These are phyloP conservation scores for Sesamia inferens DNA, from an alignment of 2,888 invertebrate species.

Conservation along the genomic window DNA sequence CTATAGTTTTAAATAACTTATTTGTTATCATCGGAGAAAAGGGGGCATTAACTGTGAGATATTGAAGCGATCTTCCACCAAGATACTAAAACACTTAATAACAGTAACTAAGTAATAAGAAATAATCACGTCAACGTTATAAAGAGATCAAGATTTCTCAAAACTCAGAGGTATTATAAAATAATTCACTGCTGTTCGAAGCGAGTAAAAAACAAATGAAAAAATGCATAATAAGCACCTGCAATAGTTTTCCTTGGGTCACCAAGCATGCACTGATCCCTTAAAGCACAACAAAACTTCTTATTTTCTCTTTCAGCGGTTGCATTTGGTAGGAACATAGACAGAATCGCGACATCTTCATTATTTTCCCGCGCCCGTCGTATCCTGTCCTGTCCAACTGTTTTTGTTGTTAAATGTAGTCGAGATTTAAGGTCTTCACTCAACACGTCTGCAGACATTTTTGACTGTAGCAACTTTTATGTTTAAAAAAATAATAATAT, in stretches of 20 bases:
- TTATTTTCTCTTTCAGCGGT: conserved; percentile 92
- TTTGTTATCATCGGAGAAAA: conserved; percentile 28
- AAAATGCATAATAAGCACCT: conserved; percentile 89
- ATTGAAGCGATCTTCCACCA: conserved; percentile 8
- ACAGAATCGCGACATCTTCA: conserved; percentile 96
- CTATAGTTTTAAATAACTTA: conserved; percentile 1
- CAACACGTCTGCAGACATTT: conserved; percentile 94
- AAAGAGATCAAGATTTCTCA: conserved; percentile 11
- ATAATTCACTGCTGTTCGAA: conserved; percentile 3
- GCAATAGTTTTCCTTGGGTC: conserved; percentile 94
- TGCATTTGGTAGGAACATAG: conserved; percentile 94
- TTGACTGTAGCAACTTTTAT: conserved; percentile 57
- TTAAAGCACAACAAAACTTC: conserved; percentile 94
- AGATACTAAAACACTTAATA: conserved; percentile 1
- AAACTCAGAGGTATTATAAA: conserved; percentile 11
- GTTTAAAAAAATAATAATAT: conserved; percentile 40
- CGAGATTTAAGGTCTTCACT: conserved; percentile 94
- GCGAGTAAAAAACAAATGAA: conserved; percentile 23
- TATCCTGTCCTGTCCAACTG: conserved; percentile 95
- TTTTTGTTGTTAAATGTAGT: conserved; percentile 93
- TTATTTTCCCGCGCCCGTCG: conserved; percentile 94
- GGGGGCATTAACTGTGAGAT: neutral
- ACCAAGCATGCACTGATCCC: conserved; percentile 93
- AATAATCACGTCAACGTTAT: conserved; percentile 22
- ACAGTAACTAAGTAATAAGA: conserved; percentile 2